Conservation (phyloP, 2,888 invertebrate species). For the Oeneis ivallda region DNA sequence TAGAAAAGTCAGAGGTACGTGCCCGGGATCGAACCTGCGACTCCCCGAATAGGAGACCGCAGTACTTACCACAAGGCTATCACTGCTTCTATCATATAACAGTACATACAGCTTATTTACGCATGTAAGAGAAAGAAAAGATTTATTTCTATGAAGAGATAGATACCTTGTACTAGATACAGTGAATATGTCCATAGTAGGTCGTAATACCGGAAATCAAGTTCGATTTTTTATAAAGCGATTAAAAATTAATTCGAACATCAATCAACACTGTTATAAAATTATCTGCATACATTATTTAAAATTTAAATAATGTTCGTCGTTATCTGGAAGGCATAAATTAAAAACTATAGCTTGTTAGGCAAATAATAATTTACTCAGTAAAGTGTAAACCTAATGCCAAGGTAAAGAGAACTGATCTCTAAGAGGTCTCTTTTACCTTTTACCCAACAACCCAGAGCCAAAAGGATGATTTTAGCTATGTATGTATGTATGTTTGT, state of each 20-base stretch:
- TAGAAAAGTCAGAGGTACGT: too few relatives aligned
- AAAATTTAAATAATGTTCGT: neutral
- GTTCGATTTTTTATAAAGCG: neutral
- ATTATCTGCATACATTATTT: conserved; percentile 17
- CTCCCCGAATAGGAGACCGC: too few relatives aligned
- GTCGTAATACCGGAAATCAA: conserved; percentile 14
- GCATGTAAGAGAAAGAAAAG: neutral
- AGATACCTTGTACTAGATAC: neutral
- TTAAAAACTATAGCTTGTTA: conserved; percentile 5
- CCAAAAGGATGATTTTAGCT: too few relatives aligned
- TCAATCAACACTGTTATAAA: conserved; percentile 20
- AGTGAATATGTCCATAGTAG: neutral
- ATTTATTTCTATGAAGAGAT: neutral
- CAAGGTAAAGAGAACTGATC: too few relatives aligned
- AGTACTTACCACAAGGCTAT: too few relatives aligned
- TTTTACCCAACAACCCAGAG: too few relatives aligned
- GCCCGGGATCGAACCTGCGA: too few relatives aligned
- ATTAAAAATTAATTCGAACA: conserved; percentile 8
- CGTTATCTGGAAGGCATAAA: neutral
- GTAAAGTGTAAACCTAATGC: too few relatives aligned
- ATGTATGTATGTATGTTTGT: too few relatives aligned
- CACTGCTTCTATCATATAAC: too few relatives aligned
- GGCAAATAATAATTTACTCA: neutral
- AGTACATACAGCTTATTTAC: neutral
- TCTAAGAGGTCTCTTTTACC: too few relatives aligned